Evolutionary conservation across 2,888 invertebrate species (phyloP), one percentile per base, ranked within the genome.

Genomic region (Tetranychus piercei): DNA sequence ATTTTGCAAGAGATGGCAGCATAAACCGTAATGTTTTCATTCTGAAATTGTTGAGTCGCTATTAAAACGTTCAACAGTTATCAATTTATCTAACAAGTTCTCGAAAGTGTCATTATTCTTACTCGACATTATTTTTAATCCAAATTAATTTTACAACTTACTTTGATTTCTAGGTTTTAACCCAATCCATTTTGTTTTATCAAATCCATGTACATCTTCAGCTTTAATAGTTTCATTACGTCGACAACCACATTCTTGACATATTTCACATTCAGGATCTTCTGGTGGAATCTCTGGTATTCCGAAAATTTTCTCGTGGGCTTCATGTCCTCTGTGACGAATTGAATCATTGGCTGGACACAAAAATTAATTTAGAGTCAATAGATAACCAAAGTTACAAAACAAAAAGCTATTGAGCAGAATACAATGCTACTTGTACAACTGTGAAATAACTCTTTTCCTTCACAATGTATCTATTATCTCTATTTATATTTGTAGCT

Each of bases 231-330:
- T 69, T 69, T 69, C 69, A 23, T 69, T 69, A 11, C 20, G 22
- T 11, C 20, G 20, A 69, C 69, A 69, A 69, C 11, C 11, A 23
- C 69, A 69, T 69, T 69, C 69, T 23, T 69, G 69, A 6, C 69
- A 69, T 23, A 69, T 20, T 20, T 69, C 69, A 69, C 69, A 69
- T 23, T 69, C 69, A 69, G 22, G 20, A 69, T 69, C 69, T 22
- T 69, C 69, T 20, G 69, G 69, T 23, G 69, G 69, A 69, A 69
- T 69, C 69, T 69, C 69, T 20, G 69, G 69, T 69, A 69, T 69
- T 23, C 69, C 69, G 5, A 69, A 69, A 20, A 69, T 22, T 69
- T 69, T 69, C 20, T 69, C 69, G 8, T 23, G 22, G 55, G 55
- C 11, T 15, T 55, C 55, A 55, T 55, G 55, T 0, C 55, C 55